Conservation (phyloP, 2,113 vertebrate genomes). For the Neogale vison region DNA sequence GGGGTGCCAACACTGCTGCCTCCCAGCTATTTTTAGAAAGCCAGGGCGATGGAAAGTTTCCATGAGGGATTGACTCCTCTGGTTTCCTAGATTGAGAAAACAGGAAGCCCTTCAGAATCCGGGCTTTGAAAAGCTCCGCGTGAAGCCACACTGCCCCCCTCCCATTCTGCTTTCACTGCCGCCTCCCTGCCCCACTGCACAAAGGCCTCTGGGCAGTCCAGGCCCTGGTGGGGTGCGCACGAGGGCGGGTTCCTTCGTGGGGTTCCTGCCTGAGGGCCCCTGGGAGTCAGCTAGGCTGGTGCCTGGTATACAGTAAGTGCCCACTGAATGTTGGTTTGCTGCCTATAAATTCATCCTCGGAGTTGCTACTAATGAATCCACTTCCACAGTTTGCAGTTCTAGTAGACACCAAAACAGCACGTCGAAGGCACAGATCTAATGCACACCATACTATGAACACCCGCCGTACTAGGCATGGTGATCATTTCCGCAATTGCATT, state of each 20-base stretch:
- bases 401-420: neutral
- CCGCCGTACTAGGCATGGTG: fast-evolving
- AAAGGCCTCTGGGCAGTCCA: fast-evolving
- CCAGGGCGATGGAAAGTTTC: conserved; percentile 87
- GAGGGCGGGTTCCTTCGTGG: fast-evolving
- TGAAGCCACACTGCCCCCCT: conserved; percentile 60
- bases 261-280: neutral
- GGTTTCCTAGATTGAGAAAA: conserved; percentile 86
- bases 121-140: conserved; percentile 55
- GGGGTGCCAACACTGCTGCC: conserved; percentile 75
- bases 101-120: conserved; percentile 84
- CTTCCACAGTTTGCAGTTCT: too few species aligned
- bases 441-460: neutral
- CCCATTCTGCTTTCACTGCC: conserved; percentile 53
- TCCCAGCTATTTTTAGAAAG: conserved; percentile 89
- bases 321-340: neutral
- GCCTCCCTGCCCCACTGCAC: neutral
- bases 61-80: conserved; percentile 85
- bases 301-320: neutral
- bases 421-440: fast-evolving
- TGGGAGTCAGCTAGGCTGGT: neutral
- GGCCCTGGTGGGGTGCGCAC: neutral
- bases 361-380: fast-evolving
- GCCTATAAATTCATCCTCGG: fast-evolving
- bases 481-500: fast-evolving